Base-by-base conservation (phyloP, 2,888 invertebrate species). In the Melitaea athalia region DNA sequence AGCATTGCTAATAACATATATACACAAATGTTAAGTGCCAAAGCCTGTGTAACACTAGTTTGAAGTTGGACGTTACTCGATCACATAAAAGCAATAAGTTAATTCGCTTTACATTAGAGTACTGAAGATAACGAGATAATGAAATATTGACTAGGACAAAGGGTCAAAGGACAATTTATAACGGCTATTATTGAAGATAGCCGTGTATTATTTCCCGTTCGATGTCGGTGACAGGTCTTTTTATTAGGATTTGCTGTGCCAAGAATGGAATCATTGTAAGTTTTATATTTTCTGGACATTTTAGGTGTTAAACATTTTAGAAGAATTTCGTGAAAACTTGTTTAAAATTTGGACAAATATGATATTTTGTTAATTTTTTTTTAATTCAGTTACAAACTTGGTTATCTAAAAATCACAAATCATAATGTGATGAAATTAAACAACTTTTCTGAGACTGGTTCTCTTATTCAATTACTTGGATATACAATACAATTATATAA, bases 51-150 rank as follows among this genome's bases (percentile, higher is more conserved):
- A 3, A 17, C 17, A 17, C 15, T 6, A 7, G 12, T n/a, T 6
- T 33, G 53, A 7, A 55, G 0, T 33, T 7, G 53, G 33, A 12
- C 2, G n/a, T 31, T n/a, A 8, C 14, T 55, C n/a, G 14, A 55
- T 55, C 7, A 55, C 31, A 31, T 31, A 33, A 33, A 55, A 31
- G 14, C 53, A 7, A 55, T 55, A 55, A 53, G 33, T 33, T 14
- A 24, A 33, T 55, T n/a, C 52, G 24, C 5, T 52, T 24, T 33
- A 33, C 33, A 55, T 63, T 45, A 43, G 17, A 63, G 52, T 17
- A 24, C 15, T n/a, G 33, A 42, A 55, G 63, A 63, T 55, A 63
- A 47, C 43, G 45, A 43, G n/a, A 31, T 33, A 63, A 64, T 64
- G 59, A 57, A 59, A 64, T 57, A 49, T 49, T 47, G 47, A 59